These are phyloP conservation scores for Diglossa cyanea DNA, from an alignment of 2,797 vertebrate species.

Conservation along the genomic window DNA sequence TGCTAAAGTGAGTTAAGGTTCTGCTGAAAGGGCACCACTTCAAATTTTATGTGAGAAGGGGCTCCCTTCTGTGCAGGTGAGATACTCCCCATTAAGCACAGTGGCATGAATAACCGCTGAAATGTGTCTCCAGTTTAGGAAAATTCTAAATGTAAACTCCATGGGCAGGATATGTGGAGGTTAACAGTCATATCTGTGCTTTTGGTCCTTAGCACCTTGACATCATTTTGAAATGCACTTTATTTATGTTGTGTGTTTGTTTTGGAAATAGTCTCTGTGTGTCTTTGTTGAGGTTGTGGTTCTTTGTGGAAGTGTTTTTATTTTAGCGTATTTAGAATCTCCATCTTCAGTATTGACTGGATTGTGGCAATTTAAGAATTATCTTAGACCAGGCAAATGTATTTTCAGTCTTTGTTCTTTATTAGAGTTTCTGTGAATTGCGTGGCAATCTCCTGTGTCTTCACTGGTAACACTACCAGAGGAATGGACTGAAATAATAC, in stretches of 20 bases:
- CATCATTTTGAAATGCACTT: neutral
- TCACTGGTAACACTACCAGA: accelerated
- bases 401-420: neutral
- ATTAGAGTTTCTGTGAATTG: neutral
- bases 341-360: neutral
- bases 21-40: neutral
- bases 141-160: neutral
- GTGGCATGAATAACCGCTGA: neutral
- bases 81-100: neutral
- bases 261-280: neutral
- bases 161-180: neutral
- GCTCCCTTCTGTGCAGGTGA: neutral
- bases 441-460: neutral
- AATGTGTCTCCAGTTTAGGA: neutral
- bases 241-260: neutral
- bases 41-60: neutral
- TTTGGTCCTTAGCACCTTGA: neutral
- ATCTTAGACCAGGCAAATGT: neutral
- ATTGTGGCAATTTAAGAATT: neutral
- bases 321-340: neutral
- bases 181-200: neutral
- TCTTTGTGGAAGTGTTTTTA: neutral
- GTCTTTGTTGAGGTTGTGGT: neutral
- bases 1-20: neutral
- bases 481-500: neutral